Conservation (phyloP, 2,797 vertebrate species). For the Phataginus tricuspis region DNA sequence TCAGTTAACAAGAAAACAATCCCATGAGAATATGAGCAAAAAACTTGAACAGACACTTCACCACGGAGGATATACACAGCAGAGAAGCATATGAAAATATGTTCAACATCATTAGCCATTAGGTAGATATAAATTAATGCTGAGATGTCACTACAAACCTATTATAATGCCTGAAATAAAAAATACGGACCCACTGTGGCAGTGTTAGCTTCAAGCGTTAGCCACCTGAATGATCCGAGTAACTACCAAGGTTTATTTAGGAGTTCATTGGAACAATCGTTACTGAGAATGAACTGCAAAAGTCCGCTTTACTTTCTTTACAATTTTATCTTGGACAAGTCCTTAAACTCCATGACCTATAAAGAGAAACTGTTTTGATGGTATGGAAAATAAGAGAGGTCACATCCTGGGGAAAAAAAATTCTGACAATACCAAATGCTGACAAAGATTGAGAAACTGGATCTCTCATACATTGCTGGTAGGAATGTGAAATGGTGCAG, state of each 20-base stretch:
- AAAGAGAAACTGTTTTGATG: too few relatives aligned
- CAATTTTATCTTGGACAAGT: too few relatives aligned
- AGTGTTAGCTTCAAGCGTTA: too few relatives aligned
- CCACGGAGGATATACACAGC: neutral
- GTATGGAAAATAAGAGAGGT: too few relatives aligned
- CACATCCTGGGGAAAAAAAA: neutral
- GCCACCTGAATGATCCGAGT: too few relatives aligned
- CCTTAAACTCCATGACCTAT: too few relatives aligned
- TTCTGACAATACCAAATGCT: constrained; percentile 1
- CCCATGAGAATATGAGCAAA: constrained; percentile 8
- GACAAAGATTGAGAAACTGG: neutral
- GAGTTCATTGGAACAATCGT: too few relatives aligned
- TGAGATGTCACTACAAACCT: neutral
- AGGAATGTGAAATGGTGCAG: constrained; percentile 6
- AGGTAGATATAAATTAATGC: constrained; percentile 34
- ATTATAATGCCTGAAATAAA: constrained; percentile 24
- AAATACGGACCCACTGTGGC: neutral
- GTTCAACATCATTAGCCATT: neutral
- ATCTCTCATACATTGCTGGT: neutral
- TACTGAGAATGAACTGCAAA: too few relatives aligned
- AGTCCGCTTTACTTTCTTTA: too few relatives aligned
- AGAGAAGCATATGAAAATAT: constrained; percentile 4
- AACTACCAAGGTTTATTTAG: too few relatives aligned
- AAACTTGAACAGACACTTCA: neutral
- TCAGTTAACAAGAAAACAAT: neutral